These are phyloP conservation scores for Trogon surrucura DNA, from an alignment of 2,113 vertebrate species.

Conservation along the genomic window DNA sequence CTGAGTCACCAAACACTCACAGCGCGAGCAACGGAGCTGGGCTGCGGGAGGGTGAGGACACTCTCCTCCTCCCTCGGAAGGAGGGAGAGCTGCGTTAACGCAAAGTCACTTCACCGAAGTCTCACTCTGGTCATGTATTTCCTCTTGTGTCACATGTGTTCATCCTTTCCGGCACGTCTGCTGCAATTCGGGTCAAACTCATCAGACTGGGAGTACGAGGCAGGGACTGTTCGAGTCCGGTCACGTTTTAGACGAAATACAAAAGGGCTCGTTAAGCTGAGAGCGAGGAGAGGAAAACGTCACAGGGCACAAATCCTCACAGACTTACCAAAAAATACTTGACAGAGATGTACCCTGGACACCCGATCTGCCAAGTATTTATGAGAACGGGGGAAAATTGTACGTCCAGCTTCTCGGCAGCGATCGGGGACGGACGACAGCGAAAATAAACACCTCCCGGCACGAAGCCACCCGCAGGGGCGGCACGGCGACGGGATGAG, in stretches of 20 bases:
- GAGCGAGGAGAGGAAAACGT: rapidly evolving
- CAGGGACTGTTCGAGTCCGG: background rate
- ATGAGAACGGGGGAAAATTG: background rate
- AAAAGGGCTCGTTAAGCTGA: background rate
- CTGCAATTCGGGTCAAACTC: background rate
- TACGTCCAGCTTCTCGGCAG: rapidly evolving
- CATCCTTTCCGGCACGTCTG: background rate
- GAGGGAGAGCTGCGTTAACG: rapidly evolving
- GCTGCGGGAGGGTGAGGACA: background rate
- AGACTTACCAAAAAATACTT: background rate
- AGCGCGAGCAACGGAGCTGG: rapidly evolving
- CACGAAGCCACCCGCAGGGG: background rate
- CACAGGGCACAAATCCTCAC: background rate
- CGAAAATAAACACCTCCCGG: rapidly evolving
- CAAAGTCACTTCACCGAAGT: background rate
- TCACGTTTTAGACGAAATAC: rapidly evolving
- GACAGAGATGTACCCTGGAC: rapidly evolving
- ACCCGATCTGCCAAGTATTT: rapidly evolving
- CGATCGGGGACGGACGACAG: rapidly evolving
- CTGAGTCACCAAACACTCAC: background rate
- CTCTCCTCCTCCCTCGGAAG: background rate
- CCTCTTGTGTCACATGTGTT: background rate
- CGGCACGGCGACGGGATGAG: background rate
- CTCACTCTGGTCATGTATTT: background rate
- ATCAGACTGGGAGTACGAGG: background rate